Evolutionary conservation across 1,140 invertebrate genomes (phyloP).

Genomic region (Cepaea nemoralis): DNA sequence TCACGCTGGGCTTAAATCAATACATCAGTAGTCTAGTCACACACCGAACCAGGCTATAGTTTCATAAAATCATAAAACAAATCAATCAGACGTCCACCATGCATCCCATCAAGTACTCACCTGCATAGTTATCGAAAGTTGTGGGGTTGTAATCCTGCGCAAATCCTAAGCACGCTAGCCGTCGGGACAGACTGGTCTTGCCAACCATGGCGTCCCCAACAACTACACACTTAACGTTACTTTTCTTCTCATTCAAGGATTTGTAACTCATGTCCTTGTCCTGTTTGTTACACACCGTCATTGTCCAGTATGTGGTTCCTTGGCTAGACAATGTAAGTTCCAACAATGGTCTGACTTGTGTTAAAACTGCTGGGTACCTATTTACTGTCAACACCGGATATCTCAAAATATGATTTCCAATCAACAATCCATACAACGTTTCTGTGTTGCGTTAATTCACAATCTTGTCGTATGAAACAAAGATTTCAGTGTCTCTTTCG

Average conservation of each 20-base stretch:
- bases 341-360: not conserved
- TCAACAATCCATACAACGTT: too few species aligned
- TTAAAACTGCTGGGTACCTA: not conserved
- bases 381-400: too few species aligned
- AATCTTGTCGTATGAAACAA: too few species aligned
- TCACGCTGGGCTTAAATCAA: too few species aligned
- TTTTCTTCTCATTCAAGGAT: slow-evolving; percentile 47
- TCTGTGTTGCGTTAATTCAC: too few species aligned
- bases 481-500: too few species aligned
- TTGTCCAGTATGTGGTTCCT: slow-evolving; percentile 30
- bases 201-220: slow-evolving; percentile 93
- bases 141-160: slow-evolving; percentile 59
- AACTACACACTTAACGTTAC: slow-evolving; percentile 87
- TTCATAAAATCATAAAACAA: not conserved
- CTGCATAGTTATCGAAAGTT: slow-evolving; percentile 63
- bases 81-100: not conserved
- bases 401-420: too few species aligned
- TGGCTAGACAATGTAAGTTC: slow-evolving; percentile 3
- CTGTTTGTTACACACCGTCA: slow-evolving; percentile 41
- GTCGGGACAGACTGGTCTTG: slow-evolving; percentile 63
- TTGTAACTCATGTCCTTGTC: slow-evolving; percentile 46
- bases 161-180: slow-evolving; percentile 57
- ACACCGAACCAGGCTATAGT: too few species aligned
- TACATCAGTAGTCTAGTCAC: too few species aligned
- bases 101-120: slow-evolving; percentile 43